Evolutionary conservation across 2,797 vertebrate genomes (phyloP), one percentile per base, ranked within the genome.

Genomic region (Peromyscus nudipes): DNA sequence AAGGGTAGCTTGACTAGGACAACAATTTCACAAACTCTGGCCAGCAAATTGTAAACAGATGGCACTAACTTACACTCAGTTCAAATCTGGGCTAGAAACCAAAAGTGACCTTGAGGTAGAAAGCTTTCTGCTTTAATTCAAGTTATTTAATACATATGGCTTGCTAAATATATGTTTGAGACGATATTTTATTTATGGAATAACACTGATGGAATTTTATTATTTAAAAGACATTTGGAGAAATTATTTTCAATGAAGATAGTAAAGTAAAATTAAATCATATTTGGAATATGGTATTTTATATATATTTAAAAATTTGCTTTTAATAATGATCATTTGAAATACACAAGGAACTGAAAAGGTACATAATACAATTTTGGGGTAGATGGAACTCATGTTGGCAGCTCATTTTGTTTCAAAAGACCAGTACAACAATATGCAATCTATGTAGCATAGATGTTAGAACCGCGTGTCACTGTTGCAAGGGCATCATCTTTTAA

Each of bases 81-180:
- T 95, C 88, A 97, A 91, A 83, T 89, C 94, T 97, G 27, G 82
- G 92, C 96, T 91, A 92, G 85, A 83, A 97, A 98, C 97, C 97
- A 97, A 96, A 90, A 80, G 52, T 92, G 92, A 92, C 96, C 80
- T 90, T 95, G 95, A 93, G 60, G 76, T 76, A 52, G 16, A 90
- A 81, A 76, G 81, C 5, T 86, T 17, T 85, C 3, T 80, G 23
- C 29, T 92, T 94, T 55, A 52, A n/a, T 62, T 69, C 43, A n/a
- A 80, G 95, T 90, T 49, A 3, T 9, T 89, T 89, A 77, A 64
- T 89, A 67, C 27, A 16, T 76, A 19, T 34, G 64, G 29, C 6
- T 37, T 76, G 34, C 1, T 65, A 84, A 14, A 16, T 71, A 25
- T 1, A 25, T 43, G 65, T 49, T 73, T 3, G 69, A 77, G 65